phyloP scores from a whole-genome alignment of 2,113 vertebrate species.

The Heterotilapia buettikoferi region DNA sequence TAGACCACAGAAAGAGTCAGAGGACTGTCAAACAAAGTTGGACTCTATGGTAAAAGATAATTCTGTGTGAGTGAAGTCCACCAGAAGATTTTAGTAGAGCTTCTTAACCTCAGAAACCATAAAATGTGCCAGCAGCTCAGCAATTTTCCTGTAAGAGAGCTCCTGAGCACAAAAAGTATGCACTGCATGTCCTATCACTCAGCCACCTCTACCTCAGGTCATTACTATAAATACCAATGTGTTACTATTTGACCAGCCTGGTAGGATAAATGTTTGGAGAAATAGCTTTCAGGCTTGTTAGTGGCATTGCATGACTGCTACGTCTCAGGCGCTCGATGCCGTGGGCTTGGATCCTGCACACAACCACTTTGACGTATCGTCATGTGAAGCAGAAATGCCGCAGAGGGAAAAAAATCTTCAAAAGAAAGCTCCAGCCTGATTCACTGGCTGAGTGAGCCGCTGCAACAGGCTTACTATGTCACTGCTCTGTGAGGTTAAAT shows the following conservation, averaged over 20 bases:
- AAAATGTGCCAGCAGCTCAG: neutral
- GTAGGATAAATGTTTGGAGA: neutral
- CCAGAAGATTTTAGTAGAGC: neutral
- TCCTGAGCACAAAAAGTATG: neutral
- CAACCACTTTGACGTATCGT: neutral
- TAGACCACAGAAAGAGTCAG: neutral
- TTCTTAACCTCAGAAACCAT: neutral
- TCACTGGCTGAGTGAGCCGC: neutral
- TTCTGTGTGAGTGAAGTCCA: neutral
- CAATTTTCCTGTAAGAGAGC: neutral
- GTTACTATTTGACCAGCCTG: neutral
- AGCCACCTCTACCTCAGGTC: neutral
- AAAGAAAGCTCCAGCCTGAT: neutral
- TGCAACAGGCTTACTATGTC: slow-evolving; percentile 8
- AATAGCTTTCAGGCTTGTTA: neutral
- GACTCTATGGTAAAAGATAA: neutral
- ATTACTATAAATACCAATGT: neutral
- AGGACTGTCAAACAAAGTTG: neutral
- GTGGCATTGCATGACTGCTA: neutral
- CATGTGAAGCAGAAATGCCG: neutral
- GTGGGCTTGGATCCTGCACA: neutral
- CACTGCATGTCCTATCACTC: neutral
- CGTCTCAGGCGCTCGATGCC: neutral
- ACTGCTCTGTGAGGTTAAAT: slow-evolving; percentile 29
- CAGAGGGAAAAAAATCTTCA: neutral